phyloP scores from a whole-genome alignment of 2,113 vertebrate genomes.

The Chamaetylas fuelleborni region DNA sequence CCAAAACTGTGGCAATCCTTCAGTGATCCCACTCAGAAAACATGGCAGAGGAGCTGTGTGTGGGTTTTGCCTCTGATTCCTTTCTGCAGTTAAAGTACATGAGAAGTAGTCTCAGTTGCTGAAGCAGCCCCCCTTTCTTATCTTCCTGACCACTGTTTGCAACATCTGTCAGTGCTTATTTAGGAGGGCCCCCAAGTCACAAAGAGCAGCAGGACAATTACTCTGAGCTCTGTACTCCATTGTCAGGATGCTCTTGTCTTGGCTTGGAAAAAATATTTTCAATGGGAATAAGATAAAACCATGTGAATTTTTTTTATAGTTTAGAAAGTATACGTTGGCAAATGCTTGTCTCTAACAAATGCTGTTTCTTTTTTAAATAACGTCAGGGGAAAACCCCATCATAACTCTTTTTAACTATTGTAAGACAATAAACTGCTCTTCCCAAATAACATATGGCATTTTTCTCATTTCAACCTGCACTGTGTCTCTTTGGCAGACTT shows the following conservation, averaged over 20 bases:
- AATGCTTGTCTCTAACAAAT: not conserved
- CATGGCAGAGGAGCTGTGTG: not conserved
- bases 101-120: not conserved
- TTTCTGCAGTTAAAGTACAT: not conserved
- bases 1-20: not conserved
- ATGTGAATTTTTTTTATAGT: slow-evolving; percentile 1
- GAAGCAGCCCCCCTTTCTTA: not conserved
- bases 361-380: slow-evolving; percentile 14
- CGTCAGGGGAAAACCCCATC: not conserved
- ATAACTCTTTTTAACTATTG: slow-evolving; percentile 2
- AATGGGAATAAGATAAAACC: slow-evolving; percentile 21
- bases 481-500: not conserved
- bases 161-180: slow-evolving; percentile 36
- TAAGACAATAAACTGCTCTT: slow-evolving; percentile 5
- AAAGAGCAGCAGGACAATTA: not conserved
- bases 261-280: slow-evolving; percentile 23
- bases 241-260: slow-evolving; percentile 17
- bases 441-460: not conserved
- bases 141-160: slow-evolving; percentile 18
- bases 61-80: not conserved
- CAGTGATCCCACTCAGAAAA: not conserved
- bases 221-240: not conserved
- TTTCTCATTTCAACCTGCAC: slow-evolving; percentile 3
- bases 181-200: not conserved
- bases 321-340: slow-evolving; percentile 37